Base-by-base conservation (phyloP, 1,140 invertebrate species). In the Aleiodes sp. region DNA sequence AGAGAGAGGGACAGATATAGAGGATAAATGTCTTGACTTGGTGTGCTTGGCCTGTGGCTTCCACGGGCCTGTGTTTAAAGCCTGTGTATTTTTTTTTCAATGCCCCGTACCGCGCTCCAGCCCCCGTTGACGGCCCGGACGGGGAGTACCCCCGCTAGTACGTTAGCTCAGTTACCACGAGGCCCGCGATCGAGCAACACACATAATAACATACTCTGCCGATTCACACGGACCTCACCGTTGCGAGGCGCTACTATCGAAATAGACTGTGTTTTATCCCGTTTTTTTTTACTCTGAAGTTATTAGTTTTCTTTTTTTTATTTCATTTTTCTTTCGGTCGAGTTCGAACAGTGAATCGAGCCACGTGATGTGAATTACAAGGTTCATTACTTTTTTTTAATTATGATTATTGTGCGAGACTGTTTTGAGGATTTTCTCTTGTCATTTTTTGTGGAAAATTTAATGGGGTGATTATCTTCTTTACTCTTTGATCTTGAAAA, bases 181-280 rank as follows among this genome's bases (percentile, higher is more conserved):
- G 80, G 82, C 81, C 76, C 80, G 80, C 79, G 80, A 78, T 80
- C 82, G 78, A 72, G 78, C 70, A 80, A 73, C 80, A 81, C 67
- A 39, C 16, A 21, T 71, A 14, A 12, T 59, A 29, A 59, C 2
- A 59, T 0, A 29, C 28, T 26, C 52, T 29, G 28, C 7, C 26
- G 12, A 59, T 56, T 26, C 10, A 59, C 28, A 29, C 28, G 2
- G 2, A 59, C 56, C 9, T 31, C 56, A 59, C 46, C 46, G 21
- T 26, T 56, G 24, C 46, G 21, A 59, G 56, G 10, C 28, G 10
- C n/a, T 59, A 59, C 28, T 31, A 59, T 59, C 12, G 1, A n/a
- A 59, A 59, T 31, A 29, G 3, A 29, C 10, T 31, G 8, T 1
- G 3, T 28, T n/a, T 59, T 59, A 31, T 31, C 9, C 4, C 9